Base-by-base conservation (phyloP, 2,888 invertebrate genomes). In the Epinotia brunnichana region DNA sequence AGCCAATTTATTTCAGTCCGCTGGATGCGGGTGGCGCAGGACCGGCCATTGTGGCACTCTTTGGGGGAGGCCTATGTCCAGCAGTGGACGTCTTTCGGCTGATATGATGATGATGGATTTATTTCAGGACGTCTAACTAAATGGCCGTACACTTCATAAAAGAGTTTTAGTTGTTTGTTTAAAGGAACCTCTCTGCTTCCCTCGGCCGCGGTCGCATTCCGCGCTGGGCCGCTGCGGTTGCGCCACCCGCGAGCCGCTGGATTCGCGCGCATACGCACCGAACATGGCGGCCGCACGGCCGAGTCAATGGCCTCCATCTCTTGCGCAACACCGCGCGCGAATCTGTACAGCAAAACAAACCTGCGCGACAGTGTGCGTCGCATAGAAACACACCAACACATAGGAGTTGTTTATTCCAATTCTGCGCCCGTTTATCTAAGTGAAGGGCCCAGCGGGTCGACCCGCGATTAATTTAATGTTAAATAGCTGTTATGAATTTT, bases 241-340 rank as follows among this genome's bases (percentile, higher is more conserved):
- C 90, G 87, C 89, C 86, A 91, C 82, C 87, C 86, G 87, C 89
- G 86, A 88, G 88, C 83, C 82, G 81, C 77, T 87, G 85, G 87
- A 90, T 91, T 90, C 86, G 90, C 92, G 91, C 88, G 89, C 88
- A 82, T 82, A 78, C 76, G 7, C 35, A 35, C 35, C 35, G 86
- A 87, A 87, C 82, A 88, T 88, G 90, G 87, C 90, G 82, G 87
- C 87, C 86, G 80, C 82, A 81, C 82, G 83, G 82, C 82, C 81
- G 88, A 90, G 93, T 92, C 93, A 93, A 92, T 83, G 93, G 92
- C 93, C 93, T 93, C 93, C 89, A 88, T 85, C 87, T 89, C 90
- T 92, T 92, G 92, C 93, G 92, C 92, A 92, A 92, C 89, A 82
- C 83, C 90, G 88, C 91, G 89, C 91, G 91, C 93, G 92, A 93